Base-by-base conservation (phyloP, 2,888 invertebrate genomes). In the Sarcophaga carnaria region DNA sequence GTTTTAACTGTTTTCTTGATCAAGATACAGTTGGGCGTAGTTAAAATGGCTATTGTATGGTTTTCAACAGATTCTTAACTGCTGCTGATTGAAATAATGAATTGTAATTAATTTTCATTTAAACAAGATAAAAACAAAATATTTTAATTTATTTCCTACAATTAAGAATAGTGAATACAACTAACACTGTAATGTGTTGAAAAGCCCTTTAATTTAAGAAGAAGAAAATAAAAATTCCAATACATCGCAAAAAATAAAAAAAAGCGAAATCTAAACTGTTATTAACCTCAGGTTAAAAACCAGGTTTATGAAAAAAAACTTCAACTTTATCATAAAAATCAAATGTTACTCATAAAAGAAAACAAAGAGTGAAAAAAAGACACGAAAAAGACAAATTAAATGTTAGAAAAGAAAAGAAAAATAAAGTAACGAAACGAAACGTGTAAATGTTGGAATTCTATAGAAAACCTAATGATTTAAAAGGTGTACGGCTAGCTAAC, bases 201-300 rank as follows among this genome's bases (percentile, higher is more conserved):
- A 37, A 37, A 37, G 37, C 37, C 8, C 37, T 37, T 37, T 37
- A 37, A 37, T 37, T 37, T 37, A 37, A 37, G 8, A 37, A 54
- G 17, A 54, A 54, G 1, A 17, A 54, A 2, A 54, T 4, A 17
- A 54, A 11, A 17, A 54, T 54, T 54, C 4, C 12, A 17, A 54
- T 54, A 54, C 17, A 37, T 8, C 8, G 37, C 10, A 2, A 10
- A 37, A 54, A 17, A 76, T 27, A 67, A 54, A 75, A 45, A 79
- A 70, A 63, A 49, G 70, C 17, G 8, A 54, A 49, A 54, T 54
- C 49, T 27, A 54, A 79, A 80, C 79, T 63, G 75, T 80, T 80
- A 76, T 84, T 80, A 80, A 64, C 77, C 69, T 37, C 20, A 72
- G 80, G 78, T 81, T 81, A 74, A 81, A 75, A 75, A 69, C 54